Evolutionary conservation across 92 coral and sea anemone species (phyloP), one percentile per base, ranked within the genome.

Genomic region (Scolanthus callimorphus): DNA sequence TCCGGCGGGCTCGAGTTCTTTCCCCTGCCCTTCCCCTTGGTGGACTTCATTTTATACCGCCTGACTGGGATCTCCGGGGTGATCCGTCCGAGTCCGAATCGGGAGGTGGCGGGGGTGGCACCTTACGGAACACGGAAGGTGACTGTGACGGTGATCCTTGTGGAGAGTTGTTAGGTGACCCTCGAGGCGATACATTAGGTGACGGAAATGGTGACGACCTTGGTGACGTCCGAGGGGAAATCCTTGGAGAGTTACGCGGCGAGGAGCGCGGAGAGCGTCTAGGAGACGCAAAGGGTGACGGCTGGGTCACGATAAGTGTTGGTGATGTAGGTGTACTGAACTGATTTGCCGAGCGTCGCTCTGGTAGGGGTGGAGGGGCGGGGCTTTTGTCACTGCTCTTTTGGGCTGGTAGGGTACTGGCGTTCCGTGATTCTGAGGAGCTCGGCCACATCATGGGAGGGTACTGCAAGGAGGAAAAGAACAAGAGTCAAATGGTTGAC

Each of bases 1-100:
- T 70, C 54, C 59, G 11, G 78, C 29, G 34, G 49, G 12, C 31
- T 67, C 43, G 45, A 41, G 45, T 39, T 47, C 51, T 29, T 74
- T 45, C 39, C 70, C 54, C 24, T 25, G 46, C 44, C 70, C 24
- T 57, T 70, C 55, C 43, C 79, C 54, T 63, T 76, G 64, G 41
- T 66, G 29, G 54, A 57, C 28, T 37, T 57, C 53, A 57, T 75
- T 54, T 67, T 72, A 67, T 85, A 88, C 56, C 71, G 60, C 47
- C 99, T 68, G 31, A 82, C 99, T 19, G 99, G 99, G 30, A 94
- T 70, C 20, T 88, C 96, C 15, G 95, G 95, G 99, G 99, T 10
- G 72, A 67, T 19, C 68, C 67, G 47, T 77, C 85, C 11, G 82
- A 85, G 23, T 84, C 96, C 4, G 85, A 79, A 27, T 72, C 89